Evolutionary conservation across 1,140 invertebrate species (phyloP).

Genomic region (Apocrypta bakeri): DNA sequence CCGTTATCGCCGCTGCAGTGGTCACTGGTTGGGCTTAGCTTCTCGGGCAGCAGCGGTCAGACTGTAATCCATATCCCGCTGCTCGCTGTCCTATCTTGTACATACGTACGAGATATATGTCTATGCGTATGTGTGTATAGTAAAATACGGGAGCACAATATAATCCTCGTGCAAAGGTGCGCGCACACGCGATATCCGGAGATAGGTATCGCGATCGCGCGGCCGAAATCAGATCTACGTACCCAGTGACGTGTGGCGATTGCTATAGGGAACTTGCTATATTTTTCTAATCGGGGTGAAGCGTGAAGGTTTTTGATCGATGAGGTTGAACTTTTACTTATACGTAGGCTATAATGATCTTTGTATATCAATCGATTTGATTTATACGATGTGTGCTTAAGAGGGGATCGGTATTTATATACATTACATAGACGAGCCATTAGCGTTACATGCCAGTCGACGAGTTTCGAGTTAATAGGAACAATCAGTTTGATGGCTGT

Average conservation of each 20-base stretch:
- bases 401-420: too few relatives aligned
- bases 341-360: neutral
- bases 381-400: neutral
- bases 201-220: neutral
- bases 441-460: neutral
- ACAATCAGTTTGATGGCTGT: neutral
- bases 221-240: slow-evolving; percentile 29
- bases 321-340: neutral
- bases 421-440: neutral
- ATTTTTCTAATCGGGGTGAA: neutral
- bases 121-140: neutral
- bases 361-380: neutral
- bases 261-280: neutral
- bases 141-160: slow-evolving; percentile 25
- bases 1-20: slow-evolving; percentile 34
- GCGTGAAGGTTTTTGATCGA: neutral
- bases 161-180: slow-evolving; percentile 18
- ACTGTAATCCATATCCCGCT: slow-evolving; percentile 13
- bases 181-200: slow-evolving; percentile 9
- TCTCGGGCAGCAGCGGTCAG: neutral
- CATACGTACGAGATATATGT: neutral
- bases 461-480: neutral
- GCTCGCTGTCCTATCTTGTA: neutral
- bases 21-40: slow-evolving; percentile 5
- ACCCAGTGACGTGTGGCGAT: neutral